Percentiles rank a stretch among this genome's conserved stretches.
These are phyloP conservation scores for Leptopilina drosophilae DNA, from an alignment of 2,888 invertebrate genomes.

Conservation along the genomic window DNA sequence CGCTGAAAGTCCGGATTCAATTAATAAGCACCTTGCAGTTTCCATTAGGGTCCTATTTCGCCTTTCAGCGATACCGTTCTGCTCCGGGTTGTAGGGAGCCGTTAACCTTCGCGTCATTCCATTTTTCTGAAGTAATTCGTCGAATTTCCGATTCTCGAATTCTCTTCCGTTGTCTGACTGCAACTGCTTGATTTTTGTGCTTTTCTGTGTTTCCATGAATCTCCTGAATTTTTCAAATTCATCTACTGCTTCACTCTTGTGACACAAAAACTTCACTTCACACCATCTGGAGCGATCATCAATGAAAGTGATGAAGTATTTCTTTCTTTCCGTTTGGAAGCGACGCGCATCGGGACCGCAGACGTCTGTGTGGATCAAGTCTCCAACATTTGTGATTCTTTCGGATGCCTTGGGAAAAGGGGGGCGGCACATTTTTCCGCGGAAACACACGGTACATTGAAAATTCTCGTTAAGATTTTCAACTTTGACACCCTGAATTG, in stretches of 20 bases:
- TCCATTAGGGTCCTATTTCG: conserved; percentile 59
- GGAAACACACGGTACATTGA: too few species aligned
- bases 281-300: too few species aligned
- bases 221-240: conserved; percentile 54
- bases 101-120: conserved; percentile 57
- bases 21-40: conserved; percentile 60
- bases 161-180: conserved; percentile 40
- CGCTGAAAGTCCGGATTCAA: conserved; percentile 53
- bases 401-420: too few species aligned
- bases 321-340: too few species aligned
- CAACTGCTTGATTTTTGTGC: conserved; percentile 54
- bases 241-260: conserved; percentile 52
- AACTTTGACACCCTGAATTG: too few species aligned
- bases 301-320: too few species aligned
- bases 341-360: too few species aligned
- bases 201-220: conserved; percentile 52
- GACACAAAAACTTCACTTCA: conserved; percentile 50
- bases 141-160: conserved; percentile 56
- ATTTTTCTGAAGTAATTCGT: conserved; percentile 55
- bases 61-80: conserved; percentile 58
- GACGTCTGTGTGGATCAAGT: too few species aligned
- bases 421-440: too few species aligned
- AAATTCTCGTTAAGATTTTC: too few species aligned
- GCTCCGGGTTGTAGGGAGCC: conserved; percentile 61
- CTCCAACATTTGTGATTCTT: too few species aligned